Evolutionary conservation across 2,797 vertebrate genomes (phyloP).

Genomic region (Lateolabrax maculatus): DNA sequence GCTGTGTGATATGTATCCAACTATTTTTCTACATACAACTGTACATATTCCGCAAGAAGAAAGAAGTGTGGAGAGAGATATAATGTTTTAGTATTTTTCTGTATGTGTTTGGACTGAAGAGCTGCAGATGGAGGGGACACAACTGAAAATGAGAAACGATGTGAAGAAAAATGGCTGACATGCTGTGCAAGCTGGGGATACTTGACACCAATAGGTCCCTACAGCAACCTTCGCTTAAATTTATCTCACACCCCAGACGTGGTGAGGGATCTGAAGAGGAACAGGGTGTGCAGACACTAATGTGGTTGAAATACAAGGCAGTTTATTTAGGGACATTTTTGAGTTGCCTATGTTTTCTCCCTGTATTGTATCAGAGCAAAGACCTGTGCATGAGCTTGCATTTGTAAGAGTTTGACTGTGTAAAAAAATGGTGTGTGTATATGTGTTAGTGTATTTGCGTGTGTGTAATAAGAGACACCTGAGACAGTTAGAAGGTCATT

Average conservation of each 20-base stretch:
- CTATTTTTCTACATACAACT: neutral
- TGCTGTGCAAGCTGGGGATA: conserved; percentile 58
- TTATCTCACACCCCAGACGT: conserved; percentile 52
- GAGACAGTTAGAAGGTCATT: conserved; percentile 81
- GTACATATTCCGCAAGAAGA: neutral
- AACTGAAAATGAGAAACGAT: conserved; percentile 53
- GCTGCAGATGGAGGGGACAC: neutral
- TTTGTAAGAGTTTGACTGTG: conserved; percentile 16
- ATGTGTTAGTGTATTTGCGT: conserved; percentile 42
- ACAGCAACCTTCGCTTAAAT: conserved; percentile 62
- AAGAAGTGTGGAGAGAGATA: neutral
- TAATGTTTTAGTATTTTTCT: neutral
- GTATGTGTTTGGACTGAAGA: neutral
- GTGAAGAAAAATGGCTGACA: conserved; percentile 59
- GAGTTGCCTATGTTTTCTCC: conserved; percentile 19
- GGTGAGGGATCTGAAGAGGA: conserved; percentile 47
- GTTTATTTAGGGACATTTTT: neutral
- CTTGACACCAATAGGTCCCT: conserved; percentile 60
- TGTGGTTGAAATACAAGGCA: conserved; percentile 22
- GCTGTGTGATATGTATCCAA: conserved; percentile 6
- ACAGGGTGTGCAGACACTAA: conserved; percentile 24
- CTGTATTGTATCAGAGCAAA: conserved; percentile 4
- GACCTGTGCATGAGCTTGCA: neutral
- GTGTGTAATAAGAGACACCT: conserved; percentile 79
- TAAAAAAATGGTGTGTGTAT: conserved; percentile 34